Percentiles rank a stretch among this genome's conserved stretches.
These are phyloP conservation scores for Scomber colias DNA, from an alignment of 2,113 vertebrate species.

Conservation along the genomic window DNA sequence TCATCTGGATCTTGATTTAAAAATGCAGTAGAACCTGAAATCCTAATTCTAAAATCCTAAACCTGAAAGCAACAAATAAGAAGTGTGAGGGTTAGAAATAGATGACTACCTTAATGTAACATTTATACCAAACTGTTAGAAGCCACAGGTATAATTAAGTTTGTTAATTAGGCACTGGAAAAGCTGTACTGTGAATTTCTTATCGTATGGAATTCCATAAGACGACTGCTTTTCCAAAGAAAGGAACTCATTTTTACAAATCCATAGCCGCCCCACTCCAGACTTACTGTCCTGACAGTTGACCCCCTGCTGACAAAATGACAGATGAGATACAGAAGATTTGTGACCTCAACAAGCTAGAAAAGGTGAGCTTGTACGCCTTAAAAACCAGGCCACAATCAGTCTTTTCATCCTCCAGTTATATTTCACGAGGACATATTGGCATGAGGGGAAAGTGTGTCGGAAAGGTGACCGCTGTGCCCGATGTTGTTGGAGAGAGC, in stretches of 20 bases:
- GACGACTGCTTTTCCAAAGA: neutral
- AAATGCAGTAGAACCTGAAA: slow-evolving; percentile 25
- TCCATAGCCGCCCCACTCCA: neutral
- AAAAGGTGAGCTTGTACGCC: slow-evolving; percentile 31
- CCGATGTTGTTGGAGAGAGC: slow-evolving; percentile 26
- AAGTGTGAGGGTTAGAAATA: neutral
- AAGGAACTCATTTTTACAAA: slow-evolving; percentile 14
- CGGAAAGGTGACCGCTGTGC: slow-evolving; percentile 48
- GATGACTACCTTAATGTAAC: neutral
- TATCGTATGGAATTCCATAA: neutral
- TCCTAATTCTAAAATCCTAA: neutral
- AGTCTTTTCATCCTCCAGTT: slow-evolving; percentile 52
- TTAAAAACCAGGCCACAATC: slow-evolving; percentile 62
- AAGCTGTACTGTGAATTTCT: neutral
- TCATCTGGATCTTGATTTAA: slow-evolving; percentile 17
- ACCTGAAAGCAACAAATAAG: neutral
- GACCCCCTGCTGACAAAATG: slow-evolving; percentile 73
- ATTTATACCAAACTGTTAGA: neutral
- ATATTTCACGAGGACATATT: slow-evolving; percentile 54
- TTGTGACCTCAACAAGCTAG: slow-evolving; percentile 61
- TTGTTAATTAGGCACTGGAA: neutral
- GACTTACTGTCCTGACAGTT: slow-evolving; percentile 44
- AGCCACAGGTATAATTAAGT: neutral
- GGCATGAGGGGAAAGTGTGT: slow-evolving; percentile 61
- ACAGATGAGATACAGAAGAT: slow-evolving; percentile 73